phyloP scores from a whole-genome alignment of 2,113 vertebrate species.

The Oreotragus oreotragus region DNA sequence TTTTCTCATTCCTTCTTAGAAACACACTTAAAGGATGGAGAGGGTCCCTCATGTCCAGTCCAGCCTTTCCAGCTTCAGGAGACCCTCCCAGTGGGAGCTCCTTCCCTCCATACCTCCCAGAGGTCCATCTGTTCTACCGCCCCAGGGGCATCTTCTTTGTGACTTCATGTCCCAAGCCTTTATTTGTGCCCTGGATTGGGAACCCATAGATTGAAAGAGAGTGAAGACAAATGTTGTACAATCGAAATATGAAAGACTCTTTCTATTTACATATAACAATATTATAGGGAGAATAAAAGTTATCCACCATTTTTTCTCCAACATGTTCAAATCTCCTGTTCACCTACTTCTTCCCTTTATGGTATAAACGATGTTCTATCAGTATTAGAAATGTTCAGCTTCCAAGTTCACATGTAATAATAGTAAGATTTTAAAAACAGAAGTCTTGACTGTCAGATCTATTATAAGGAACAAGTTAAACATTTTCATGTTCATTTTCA shows the following conservation, averaged over 20 bases:
- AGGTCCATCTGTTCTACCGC: accelerated
- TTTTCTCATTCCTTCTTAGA: neutral
- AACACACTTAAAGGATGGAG: neutral
- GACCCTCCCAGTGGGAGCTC: accelerated
- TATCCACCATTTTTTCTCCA: neutral
- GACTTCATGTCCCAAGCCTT: neutral
- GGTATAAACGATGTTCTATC: neutral
- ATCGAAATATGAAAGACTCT: neutral
- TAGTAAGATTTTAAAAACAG: neutral
- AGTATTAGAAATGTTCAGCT: neutral
- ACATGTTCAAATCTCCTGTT: neutral
- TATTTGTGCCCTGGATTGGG: neutral
- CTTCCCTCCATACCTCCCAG: too few species aligned
- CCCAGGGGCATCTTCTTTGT: accelerated
- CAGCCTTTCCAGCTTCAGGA: neutral
- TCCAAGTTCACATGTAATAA: neutral
- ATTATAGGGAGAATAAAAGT: neutral
- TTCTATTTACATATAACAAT: neutral
- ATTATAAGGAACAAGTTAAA: neutral
- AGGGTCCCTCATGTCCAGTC: neutral
- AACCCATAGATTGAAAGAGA: neutral
- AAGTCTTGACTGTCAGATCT: neutral
- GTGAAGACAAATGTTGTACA: neutral
- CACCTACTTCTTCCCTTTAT: neutral
- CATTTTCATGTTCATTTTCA: neutral